phyloP scores from a whole-genome alignment of 2,888 invertebrate species.

The Merodon equestris region DNA sequence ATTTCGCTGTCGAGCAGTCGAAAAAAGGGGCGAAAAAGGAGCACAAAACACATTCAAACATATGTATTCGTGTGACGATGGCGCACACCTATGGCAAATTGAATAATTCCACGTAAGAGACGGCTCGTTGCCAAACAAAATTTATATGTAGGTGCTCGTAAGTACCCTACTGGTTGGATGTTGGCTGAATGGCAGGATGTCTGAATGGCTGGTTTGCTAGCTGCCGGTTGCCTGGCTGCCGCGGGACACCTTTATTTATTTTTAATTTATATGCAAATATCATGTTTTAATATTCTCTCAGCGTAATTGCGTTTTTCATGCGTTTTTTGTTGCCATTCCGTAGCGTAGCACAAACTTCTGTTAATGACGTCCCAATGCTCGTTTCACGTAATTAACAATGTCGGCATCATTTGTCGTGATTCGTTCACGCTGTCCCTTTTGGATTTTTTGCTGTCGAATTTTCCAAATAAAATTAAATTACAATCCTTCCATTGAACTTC shows the following conservation, averaged over 20 bases:
- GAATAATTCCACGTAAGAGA: constrained; percentile 47
- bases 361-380: constrained; percentile 43
- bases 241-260: constrained; percentile 63
- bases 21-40: too few relatives aligned
- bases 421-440: background rate
- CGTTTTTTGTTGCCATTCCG: constrained; percentile 18
- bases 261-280: constrained; percentile 69
- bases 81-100: constrained; percentile 58
- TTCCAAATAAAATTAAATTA: too few relatives aligned
- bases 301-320: constrained; percentile 64
- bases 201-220: constrained; percentile 2
- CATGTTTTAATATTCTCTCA: constrained; percentile 66
- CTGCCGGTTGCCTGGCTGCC: constrained; percentile 9
- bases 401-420: constrained; percentile 52
- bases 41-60: too few relatives aligned
- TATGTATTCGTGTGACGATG: constrained; percentile 10
- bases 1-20: constrained; percentile 10
- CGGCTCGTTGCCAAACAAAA: constrained; percentile 2
- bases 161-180: background rate
- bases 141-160: background rate
- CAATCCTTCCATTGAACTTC: too few relatives aligned
- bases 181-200: background rate
- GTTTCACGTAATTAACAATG: constrained; percentile 59
- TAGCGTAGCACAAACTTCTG: constrained; percentile 18
- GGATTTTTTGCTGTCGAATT: too few relatives aligned